Base-by-base conservation (phyloP, 1,140 invertebrate species). In the Anoplophora glabripennis region DNA sequence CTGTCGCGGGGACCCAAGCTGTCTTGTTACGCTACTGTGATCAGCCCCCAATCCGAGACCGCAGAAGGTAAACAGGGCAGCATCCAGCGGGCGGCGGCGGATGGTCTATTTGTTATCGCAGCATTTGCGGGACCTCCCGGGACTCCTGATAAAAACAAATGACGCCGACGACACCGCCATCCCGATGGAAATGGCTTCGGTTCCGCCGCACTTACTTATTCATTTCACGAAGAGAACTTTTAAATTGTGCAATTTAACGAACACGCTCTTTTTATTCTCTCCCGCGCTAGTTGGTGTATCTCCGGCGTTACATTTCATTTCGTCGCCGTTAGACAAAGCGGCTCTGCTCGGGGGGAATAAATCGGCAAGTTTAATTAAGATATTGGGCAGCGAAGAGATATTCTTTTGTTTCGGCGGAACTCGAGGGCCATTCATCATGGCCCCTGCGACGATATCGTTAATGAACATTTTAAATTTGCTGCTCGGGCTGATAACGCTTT, bases 351-450 rank as follows among this genome's bases (percentile, higher is more conserved):
- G 51, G 62, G 69, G 66, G 66, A 73, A 75, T 74, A 73, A 75
- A 75, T 75, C 69, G 72, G 70, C 69, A 67, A 74, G 57, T 75
- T 75, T 75, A 75, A 75, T 75, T 75, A 75, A 75, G 72, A 75
- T 75, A 75, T 74, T 73, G 72, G 71, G 63, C 71, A 66, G 66
- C 65, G 65, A 67, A 63, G 70, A 72, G 70, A 72, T 71, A 71
- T 71, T 73, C 70, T 73, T 73, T 72, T 74, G 70, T 74, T 71
- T 72, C 69, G 64, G 59, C 66, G 63, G 61, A 64, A 66, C 63
- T 57, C 48, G 57, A 65, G 57, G 63, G 63, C 70, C 67, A 74
- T 74, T 68, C 70, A 72, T 74, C 72, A 74, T 70, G 70, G 63
- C 65, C 66, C 67, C 64, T 64, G 60, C 57, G 59, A 56, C 62